Evolutionary conservation across 2,888 invertebrate species (phyloP).

Genomic region (Omphaloscelis lunosa): DNA sequence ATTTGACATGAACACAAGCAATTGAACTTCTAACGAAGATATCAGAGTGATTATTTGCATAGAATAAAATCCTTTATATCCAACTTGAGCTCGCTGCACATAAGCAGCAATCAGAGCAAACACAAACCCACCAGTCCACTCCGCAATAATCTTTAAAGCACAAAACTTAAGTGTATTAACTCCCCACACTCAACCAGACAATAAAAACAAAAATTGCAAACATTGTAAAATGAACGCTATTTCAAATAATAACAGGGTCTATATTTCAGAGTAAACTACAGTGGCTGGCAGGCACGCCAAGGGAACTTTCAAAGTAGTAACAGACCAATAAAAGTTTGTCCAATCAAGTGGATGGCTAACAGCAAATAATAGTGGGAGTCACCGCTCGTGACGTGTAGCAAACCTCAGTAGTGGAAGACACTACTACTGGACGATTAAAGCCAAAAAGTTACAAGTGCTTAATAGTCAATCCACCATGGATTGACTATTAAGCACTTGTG

Average conservation of each 20-base stretch:
- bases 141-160: conserved; percentile 47
- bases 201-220: conserved; percentile 48
- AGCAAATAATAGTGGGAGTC: conserved; percentile 31
- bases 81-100: background rate
- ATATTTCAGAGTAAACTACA: conserved; percentile 33
- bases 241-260: conserved; percentile 31
- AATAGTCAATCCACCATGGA: too few relatives aligned
- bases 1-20: background rate
- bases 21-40: background rate
- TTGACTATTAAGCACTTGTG: background rate
- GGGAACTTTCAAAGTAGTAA: conserved; percentile 62
- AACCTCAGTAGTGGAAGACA: background rate
- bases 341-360: conserved; percentile 52
- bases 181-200: conserved; percentile 28
- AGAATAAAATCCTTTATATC: conserved; percentile 10
- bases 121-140: conserved; percentile 7
- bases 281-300: conserved; percentile 34
- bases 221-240: conserved; percentile 45
- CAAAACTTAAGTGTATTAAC: conserved; percentile 51
- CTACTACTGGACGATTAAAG: background rate
- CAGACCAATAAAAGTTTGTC: conserved; percentile 57
- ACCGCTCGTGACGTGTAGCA: background rate
- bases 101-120: conserved; percentile 8
- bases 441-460: too few relatives aligned
- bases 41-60: background rate